Conservation (phyloP, 2,888 invertebrate genomes). For the Amblyjoppa proteus region DNA sequence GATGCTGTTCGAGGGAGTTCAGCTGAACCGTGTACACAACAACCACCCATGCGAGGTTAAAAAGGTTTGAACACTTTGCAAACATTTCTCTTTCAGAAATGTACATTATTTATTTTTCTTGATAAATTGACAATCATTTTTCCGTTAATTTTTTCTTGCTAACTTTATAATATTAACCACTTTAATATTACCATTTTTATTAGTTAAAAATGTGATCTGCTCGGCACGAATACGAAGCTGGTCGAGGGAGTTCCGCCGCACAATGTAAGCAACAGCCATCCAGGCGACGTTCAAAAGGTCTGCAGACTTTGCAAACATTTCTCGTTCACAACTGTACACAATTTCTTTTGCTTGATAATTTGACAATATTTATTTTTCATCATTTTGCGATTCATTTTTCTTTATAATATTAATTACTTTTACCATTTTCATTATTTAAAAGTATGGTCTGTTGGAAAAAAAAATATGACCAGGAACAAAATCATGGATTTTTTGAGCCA, state of each 20-base stretch:
- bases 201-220: too few relatives aligned
- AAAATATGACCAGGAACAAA: background rate
- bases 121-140: background rate
- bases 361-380: too few relatives aligned
- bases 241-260: background rate
- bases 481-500: background rate
- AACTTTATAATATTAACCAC: too few relatives aligned
- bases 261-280: background rate
- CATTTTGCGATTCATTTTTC: too few relatives aligned
- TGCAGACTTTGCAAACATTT: too few relatives aligned
- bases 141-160: background rate
- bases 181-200: too few relatives aligned
- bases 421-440: background rate
- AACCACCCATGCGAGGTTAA: background rate
- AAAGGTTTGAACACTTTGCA: too few relatives aligned
- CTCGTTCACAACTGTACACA: too few relatives aligned
- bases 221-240: slow-evolving; percentile 10
- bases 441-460: background rate
- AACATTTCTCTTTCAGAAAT: too few relatives aligned
- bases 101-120: too few relatives aligned
- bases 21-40: background rate
- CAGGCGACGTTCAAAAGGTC: too few relatives aligned
- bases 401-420: background rate
- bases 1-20: background rate
- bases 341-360: too few relatives aligned